A percentile compares a stretch with the other conserved stretches of the same genome.
Conservation (phyloP, 2,888 invertebrate genomes). For the Ochlodes sylvanus region DNA sequence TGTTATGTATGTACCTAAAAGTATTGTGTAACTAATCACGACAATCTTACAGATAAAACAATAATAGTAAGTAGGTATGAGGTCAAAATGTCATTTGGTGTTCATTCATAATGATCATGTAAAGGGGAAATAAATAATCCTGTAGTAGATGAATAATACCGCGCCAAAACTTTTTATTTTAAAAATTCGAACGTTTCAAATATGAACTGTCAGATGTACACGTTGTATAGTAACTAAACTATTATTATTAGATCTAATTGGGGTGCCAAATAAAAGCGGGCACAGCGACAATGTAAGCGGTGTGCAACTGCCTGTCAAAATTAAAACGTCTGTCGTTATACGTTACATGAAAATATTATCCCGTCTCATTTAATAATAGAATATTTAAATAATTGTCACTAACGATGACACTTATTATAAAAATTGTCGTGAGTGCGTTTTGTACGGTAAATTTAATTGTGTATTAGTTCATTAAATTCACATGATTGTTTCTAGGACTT, state of each 20-base stretch:
- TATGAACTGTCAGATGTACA: conserved; percentile 10
- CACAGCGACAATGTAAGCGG: conserved; percentile 39
- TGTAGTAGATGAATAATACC: neutral
- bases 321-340: conserved; percentile 25
- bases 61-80: conserved; percentile 1
- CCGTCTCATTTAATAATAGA: conserved; percentile 14
- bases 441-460: neutral
- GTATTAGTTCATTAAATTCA: too few relatives aligned
- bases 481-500: too few relatives aligned
- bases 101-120: too few relatives aligned
- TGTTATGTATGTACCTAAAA: too few relatives aligned
- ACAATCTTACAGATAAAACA: too few relatives aligned
- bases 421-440: neutral
- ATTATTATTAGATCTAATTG: conserved; percentile 44
- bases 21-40: too few relatives aligned
- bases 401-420: conserved; percentile 9
- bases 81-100: conserved; percentile 25
- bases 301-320: conserved; percentile 44
- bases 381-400: conserved; percentile 15
- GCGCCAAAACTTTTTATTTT: neutral
- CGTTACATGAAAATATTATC: conserved; percentile 11
- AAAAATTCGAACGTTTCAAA: neutral
- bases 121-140: too few relatives aligned
- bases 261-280: conserved; percentile 47
- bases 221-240: conserved; percentile 2